Percentiles rank a stretch among this genome's conserved stretches.
Evolutionary conservation across 2,888 invertebrate genomes (phyloP).

Genomic region (Drosophila tripunctata): DNA sequence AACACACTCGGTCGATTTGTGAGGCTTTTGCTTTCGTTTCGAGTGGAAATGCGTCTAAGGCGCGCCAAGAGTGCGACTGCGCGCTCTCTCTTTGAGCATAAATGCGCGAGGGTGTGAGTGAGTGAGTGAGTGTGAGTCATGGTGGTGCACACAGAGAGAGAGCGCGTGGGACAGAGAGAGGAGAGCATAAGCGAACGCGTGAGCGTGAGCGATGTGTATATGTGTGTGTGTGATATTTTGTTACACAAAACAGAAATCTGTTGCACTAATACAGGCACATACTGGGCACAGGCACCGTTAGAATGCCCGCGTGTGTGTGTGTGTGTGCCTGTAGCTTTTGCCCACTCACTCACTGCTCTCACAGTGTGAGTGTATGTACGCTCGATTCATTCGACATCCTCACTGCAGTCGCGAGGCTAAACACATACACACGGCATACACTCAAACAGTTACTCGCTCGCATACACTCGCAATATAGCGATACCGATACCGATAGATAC

Average conservation of each 20-base stretch:
- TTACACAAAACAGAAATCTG: conserved; percentile 75
- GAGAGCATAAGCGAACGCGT: conserved; percentile 10
- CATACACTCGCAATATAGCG: conserved; percentile 16
- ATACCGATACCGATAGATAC: conserved; percentile 62
- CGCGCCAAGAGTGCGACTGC: conserved; percentile 67
- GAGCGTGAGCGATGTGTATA: neutral
- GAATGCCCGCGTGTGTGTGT: no score
- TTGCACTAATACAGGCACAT: conserved; percentile 51
- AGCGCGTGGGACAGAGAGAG: conserved; percentile 25
- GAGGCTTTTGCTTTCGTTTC: conserved; percentile 77
- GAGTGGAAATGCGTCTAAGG: no score
- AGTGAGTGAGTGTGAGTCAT: conserved; percentile 9
- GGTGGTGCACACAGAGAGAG: conserved; percentile 2
- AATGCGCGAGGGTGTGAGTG: conserved; percentile 3
- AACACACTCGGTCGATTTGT: conserved; percentile 2
- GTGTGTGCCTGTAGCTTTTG: conserved; percentile 44
- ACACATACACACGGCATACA: neutral
- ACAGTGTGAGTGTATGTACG: conserved; percentile 11
- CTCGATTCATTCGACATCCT: conserved; percentile 59
- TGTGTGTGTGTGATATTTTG: conserved; percentile 71
- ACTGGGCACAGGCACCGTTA: conserved; percentile 52
- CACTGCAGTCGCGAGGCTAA: conserved; percentile 50
- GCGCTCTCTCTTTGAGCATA: conserved; percentile 54
- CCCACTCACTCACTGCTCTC: conserved; percentile 24
- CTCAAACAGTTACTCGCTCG: neutral